Conservation (phyloP, 2,888 invertebrate species). For the Trachelus stipa region DNA sequence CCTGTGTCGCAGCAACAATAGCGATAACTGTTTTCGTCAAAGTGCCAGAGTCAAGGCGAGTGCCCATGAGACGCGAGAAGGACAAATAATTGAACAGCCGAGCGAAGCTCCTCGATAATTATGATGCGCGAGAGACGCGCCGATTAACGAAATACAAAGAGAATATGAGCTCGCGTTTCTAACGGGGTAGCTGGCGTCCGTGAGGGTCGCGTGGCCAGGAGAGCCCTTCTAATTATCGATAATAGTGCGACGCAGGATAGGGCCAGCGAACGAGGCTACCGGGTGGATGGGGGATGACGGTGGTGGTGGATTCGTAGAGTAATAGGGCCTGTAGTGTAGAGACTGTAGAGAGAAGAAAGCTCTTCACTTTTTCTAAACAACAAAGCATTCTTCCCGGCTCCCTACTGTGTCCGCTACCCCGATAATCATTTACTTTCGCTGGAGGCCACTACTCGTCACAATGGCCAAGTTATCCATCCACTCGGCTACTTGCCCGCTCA, state of each 20-base stretch:
- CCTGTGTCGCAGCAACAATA: no score
- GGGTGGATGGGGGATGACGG: slow-evolving; percentile 14
- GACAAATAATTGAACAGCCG: no score
- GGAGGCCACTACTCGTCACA: slow-evolving; percentile 62
- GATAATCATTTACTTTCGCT: slow-evolving; percentile 64
- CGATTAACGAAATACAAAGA: no score
- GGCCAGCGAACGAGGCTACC: slow-evolving; percentile 18
- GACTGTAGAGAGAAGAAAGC: slow-evolving; percentile 34
- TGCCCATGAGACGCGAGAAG: no score
- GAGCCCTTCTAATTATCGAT: slow-evolving; percentile 64
- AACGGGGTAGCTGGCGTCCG: no score
- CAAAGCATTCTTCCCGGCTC: slow-evolving; percentile 58
- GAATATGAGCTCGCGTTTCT: no score
- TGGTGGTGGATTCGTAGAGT: slow-evolving; percentile 17
- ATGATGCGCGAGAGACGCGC: no score
- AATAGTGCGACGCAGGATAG: slow-evolving; percentile 41
- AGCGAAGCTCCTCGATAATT: no score
- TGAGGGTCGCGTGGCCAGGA: slow-evolving; percentile 61
- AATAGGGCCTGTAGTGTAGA: not conserved
- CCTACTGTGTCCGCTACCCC: slow-evolving; percentile 51
- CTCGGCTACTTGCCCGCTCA: slow-evolving; percentile 44
- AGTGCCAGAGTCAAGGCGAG: no score
- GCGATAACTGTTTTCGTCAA: no score
- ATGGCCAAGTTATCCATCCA: slow-evolving; percentile 64
- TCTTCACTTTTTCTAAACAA: slow-evolving; percentile 64